Conservation (phyloP, 2,888 invertebrate genomes). For the Lysandra bellargus region DNA sequence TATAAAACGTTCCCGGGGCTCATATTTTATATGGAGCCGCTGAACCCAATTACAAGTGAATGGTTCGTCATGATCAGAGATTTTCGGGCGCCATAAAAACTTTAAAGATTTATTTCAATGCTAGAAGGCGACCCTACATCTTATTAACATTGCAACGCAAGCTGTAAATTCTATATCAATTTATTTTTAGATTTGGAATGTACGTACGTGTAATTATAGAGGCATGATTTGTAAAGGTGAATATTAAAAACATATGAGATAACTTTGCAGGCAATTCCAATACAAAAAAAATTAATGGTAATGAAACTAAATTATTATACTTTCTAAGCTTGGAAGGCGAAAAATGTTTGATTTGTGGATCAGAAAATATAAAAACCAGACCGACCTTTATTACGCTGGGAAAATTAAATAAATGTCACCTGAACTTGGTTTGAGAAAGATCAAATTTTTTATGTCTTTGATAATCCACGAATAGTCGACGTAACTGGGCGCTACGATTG, state of each 20-base stretch:
- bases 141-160: conserved; percentile 61
- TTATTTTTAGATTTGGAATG: conserved; percentile 41
- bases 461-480: neutral
- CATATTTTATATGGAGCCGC: conserved; percentile 73
- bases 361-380: neutral
- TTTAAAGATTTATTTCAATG: conserved; percentile 65
- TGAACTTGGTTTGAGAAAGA: neutral
- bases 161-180: conserved; percentile 55
- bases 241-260: no score
- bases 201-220: neutral
- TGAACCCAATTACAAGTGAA: conserved; percentile 77
- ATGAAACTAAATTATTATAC: no score
- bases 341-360: neutral
- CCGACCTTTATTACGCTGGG: neutral
- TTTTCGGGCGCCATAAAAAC: conserved; percentile 72
- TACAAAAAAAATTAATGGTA: no score
- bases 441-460: conserved; percentile 12
- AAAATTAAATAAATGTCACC: neutral
- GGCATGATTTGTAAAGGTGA: no score
- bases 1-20: conserved; percentile 71
- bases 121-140: conserved; percentile 59
- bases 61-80: conserved; percentile 75
- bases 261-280: no score
- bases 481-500: conserved; percentile 12
- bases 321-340: no score